Evolutionary conservation across 2,113 vertebrate genomes (phyloP).

Genomic region (Haplotaxodon microlepis): DNA sequence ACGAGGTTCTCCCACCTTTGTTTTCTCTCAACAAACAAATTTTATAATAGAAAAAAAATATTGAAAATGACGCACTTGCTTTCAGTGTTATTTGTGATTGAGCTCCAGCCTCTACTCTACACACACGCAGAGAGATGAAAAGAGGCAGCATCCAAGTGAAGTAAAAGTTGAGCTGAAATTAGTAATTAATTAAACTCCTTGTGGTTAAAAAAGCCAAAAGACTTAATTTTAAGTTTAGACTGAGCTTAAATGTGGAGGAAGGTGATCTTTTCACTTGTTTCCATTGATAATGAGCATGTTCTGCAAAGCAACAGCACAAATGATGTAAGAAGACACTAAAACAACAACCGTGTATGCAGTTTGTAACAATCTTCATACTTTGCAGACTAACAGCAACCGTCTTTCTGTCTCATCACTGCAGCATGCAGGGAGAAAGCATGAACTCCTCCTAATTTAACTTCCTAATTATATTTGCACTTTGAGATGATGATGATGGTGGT

Average conservation of each 20-base stretch:
- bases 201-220: not conserved
- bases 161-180: not conserved
- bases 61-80: not conserved
- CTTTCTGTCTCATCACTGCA: not conserved
- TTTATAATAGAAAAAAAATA: not conserved
- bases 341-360: not conserved
- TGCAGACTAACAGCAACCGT: not conserved
- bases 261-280: not conserved
- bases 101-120: not conserved
- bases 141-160: not conserved
- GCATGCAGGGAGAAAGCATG: not conserved
- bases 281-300: not conserved
- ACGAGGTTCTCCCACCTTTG: not conserved
- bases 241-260: not conserved
- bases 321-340: not conserved
- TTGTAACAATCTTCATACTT: not conserved
- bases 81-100: not conserved
- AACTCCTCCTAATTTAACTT: not conserved
- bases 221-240: rapidly evolving
- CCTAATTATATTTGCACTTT: not conserved
- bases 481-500: not conserved
- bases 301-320: not conserved
- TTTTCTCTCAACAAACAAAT: rapidly evolving
- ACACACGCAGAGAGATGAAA: not conserved
- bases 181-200: not conserved